Evolutionary conservation across 2,113 vertebrate species (phyloP).

Genomic region (Planiliza haematocheilus): DNA sequence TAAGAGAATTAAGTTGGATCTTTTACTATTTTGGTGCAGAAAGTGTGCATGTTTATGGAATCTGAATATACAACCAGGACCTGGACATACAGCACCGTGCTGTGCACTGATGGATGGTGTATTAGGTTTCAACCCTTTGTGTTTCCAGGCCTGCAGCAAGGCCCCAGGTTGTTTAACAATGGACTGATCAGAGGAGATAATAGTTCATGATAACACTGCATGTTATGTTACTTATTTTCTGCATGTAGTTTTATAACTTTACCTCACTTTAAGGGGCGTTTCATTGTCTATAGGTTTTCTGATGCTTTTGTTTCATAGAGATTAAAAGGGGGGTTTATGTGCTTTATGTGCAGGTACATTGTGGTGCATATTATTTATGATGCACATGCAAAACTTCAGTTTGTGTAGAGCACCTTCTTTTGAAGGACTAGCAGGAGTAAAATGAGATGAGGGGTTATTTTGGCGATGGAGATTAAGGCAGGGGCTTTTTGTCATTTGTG

Average conservation of each 20-base stretch:
- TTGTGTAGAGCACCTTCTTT: constrained; percentile 89
- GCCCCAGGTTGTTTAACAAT: constrained; percentile 42
- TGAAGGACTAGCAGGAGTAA: constrained; percentile 90
- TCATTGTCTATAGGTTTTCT: neutral
- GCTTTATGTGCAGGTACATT: constrained; percentile 31
- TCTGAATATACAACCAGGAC: constrained; percentile 20
- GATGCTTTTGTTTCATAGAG: constrained; percentile 23
- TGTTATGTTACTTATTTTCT: constrained; percentile 1
- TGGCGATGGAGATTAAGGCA: constrained; percentile 89
- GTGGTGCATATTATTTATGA: constrained; percentile 47
- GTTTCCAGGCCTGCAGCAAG: constrained; percentile 56
- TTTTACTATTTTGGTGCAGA: neutral
- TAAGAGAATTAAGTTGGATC: too few relatives aligned
- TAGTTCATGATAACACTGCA: constrained; percentile 6
- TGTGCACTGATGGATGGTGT: constrained; percentile 48
- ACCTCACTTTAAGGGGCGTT: constrained; percentile 26
- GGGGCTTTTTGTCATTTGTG: constrained; percentile 99
- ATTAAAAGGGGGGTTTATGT: neutral
- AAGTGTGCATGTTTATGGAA: constrained; percentile 6
- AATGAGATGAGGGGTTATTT: constrained; percentile 98
- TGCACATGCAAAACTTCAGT: constrained; percentile 86
- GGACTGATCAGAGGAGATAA: constrained; percentile 36
- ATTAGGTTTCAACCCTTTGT: constrained; percentile 65
- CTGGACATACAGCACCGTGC: neutral
- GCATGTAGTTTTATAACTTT: constrained; percentile 41